These are phyloP conservation scores for Philereme transversata DNA, from an alignment of 2,888 invertebrate genomes.

Conservation along the genomic window DNA sequence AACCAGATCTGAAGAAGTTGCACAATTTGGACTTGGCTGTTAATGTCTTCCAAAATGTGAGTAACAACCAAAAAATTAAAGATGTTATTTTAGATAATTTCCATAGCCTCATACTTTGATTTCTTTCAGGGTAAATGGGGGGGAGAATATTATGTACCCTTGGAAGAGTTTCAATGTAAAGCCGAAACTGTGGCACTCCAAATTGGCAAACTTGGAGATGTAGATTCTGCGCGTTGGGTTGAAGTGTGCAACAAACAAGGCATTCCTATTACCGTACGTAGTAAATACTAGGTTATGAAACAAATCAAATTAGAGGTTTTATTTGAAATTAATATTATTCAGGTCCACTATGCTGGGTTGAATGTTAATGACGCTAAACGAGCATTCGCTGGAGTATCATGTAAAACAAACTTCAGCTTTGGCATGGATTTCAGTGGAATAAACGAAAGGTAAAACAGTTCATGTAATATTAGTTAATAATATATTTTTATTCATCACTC, in stretches of 20 bases:
- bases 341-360: constrained; percentile 54
- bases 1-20: constrained; percentile 40
- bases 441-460: constrained; percentile 50
- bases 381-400: constrained; percentile 46
- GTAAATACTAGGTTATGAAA: not conserved
- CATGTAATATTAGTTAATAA: not conserved
- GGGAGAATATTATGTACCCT: constrained; percentile 45
- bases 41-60: constrained; percentile 17
- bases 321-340: constrained; percentile 7
- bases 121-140: constrained; percentile 41
- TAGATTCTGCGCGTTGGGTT: constrained; percentile 46
- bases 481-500: too few species aligned
- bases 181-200: constrained; percentile 30
- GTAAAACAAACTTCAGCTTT: constrained; percentile 32
- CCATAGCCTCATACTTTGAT: not conserved
- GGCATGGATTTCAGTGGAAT: constrained; percentile 70
- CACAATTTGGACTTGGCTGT: constrained; percentile 37
- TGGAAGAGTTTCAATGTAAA: constrained; percentile 27
- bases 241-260: constrained; percentile 32
- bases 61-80: not conserved
- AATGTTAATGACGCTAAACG: constrained; percentile 48
- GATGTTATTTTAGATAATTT: not conserved
- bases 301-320: not conserved
- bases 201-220: constrained; percentile 40
- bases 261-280: constrained; percentile 34